phyloP scores from a whole-genome alignment of 2,888 invertebrate species.

The Heliconius hortense region DNA sequence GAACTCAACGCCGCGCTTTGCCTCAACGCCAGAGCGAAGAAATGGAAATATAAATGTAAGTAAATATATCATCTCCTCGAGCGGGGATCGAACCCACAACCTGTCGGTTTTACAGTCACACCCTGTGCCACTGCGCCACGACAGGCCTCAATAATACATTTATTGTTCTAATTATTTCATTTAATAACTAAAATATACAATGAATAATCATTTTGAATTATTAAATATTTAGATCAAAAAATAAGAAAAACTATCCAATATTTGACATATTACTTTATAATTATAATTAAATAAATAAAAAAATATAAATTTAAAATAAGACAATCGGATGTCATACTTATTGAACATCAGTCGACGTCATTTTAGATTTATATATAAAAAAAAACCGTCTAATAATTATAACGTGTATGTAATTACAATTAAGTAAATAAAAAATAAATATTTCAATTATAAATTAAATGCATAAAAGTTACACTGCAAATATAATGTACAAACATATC shows the following conservation, averaged over 20 bases:
- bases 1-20: too few species aligned
- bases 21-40: too few species aligned
- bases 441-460: not conserved
- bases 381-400: not conserved
- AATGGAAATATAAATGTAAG: too few species aligned
- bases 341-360: not conserved
- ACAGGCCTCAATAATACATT: too few species aligned
- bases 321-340: not conserved
- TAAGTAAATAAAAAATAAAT: not conserved
- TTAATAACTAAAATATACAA: not conserved
- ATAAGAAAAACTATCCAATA: not conserved
- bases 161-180: not conserved
- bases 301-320: conserved; percentile 6
- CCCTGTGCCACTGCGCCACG: too few species aligned
- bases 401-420: not conserved
- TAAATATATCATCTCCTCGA: too few species aligned
- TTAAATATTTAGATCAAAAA: conserved; percentile 4
- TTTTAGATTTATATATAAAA: not conserved
- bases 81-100: too few species aligned
- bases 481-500: not conserved
- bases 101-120: too few species aligned
- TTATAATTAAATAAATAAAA: not conserved
- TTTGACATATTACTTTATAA: not conserved
- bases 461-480: not conserved
- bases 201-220: not conserved